A percentile compares a stretch with the other conserved stretches of the same genome.
These are phyloP conservation scores for Spicauda simplicius DNA, from an alignment of 2,888 invertebrate genomes.

Conservation along the genomic window DNA sequence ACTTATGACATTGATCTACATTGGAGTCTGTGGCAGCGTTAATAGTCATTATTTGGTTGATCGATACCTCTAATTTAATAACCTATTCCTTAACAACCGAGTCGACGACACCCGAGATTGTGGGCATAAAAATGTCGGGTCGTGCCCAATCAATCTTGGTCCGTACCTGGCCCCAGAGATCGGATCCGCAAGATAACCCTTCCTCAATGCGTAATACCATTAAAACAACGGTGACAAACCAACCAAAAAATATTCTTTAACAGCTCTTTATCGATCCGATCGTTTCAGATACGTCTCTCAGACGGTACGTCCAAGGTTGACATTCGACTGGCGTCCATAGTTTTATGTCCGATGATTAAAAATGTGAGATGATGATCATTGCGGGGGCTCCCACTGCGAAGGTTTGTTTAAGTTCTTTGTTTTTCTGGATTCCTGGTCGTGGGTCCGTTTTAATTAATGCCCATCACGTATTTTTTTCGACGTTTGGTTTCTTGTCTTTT, in stretches of 20 bases:
- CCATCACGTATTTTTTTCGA: slow-evolving; percentile 83
- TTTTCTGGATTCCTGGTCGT: slow-evolving; percentile 81
- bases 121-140: slow-evolving; percentile 78
- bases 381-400: slow-evolving; percentile 82
- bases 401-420: slow-evolving; percentile 83
- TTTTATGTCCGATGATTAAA: slow-evolving; percentile 79
- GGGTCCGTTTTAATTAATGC: slow-evolving; percentile 85
- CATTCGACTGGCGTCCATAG: slow-evolving; percentile 55
- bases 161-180: slow-evolving; percentile 74
- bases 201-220: slow-evolving; percentile 83
- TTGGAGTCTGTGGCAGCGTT: slow-evolving; percentile 48
- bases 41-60: slow-evolving; percentile 65
- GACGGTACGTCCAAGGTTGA: slow-evolving; percentile 52
- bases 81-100: slow-evolving; percentile 66
- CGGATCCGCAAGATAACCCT: slow-evolving; percentile 80
- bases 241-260: slow-evolving; percentile 82
- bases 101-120: slow-evolving; percentile 78
- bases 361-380: slow-evolving; percentile 84
- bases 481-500: slow-evolving; percentile 68
- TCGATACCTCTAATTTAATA: slow-evolving; percentile 79
- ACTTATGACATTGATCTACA: slow-evolving; percentile 30
- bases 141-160: slow-evolving; percentile 80
- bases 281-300: slow-evolving; percentile 45
- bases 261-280: slow-evolving; percentile 67
- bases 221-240: slow-evolving; percentile 85